phyloP scores from a whole-genome alignment of 2,113 vertebrate species.

The Tetrax tetrax region DNA sequence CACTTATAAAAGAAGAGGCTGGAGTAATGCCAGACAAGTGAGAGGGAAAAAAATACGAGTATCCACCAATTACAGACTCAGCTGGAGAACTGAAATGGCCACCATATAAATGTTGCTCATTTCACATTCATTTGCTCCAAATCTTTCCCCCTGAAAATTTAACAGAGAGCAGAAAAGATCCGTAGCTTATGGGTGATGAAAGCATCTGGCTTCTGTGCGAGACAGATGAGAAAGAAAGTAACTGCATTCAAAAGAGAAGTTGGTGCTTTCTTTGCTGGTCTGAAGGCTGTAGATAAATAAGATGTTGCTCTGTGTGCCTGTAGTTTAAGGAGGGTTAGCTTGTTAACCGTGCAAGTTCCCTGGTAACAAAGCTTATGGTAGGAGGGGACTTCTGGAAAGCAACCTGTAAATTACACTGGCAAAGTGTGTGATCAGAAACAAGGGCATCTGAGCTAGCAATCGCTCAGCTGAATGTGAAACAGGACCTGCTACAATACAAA shows the following conservation, averaged over 20 bases:
- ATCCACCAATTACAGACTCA: constrained; percentile 1
- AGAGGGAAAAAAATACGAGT: background rate
- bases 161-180: background rate
- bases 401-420: background rate
- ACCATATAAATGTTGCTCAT: constrained; percentile 8
- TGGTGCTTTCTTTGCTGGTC: background rate
- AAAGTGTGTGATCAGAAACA: background rate
- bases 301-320: background rate
- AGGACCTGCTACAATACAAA: background rate
- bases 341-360: background rate
- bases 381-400: background rate
- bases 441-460: background rate
- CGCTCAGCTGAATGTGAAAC: background rate
- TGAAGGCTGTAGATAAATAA: background rate
- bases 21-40: background rate
- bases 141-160: constrained; percentile 4
- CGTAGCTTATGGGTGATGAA: background rate
- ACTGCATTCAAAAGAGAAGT: background rate
- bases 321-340: constrained; percentile 13
- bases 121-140: constrained; percentile 20
- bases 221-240: constrained; percentile 4
- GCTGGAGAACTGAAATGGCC: background rate
- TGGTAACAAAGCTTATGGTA: background rate
- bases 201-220: background rate
- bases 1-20: background rate